Percentiles rank a stretch among this genome's conserved stretches.
phyloP scores from a whole-genome alignment of 2,797 vertebrate species.

The Enteromius unitaeniatus region DNA sequence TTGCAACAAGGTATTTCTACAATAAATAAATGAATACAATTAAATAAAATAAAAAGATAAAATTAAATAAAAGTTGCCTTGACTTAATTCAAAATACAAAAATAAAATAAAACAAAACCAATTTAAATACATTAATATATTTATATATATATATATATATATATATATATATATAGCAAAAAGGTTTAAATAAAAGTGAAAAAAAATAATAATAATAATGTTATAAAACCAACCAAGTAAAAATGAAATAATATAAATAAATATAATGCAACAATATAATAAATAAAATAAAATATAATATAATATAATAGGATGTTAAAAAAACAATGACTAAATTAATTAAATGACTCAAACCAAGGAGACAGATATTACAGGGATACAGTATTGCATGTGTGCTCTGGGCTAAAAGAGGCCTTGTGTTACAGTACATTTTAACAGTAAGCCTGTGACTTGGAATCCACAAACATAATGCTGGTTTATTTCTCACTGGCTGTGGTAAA shows the following conservation, averaged over 20 bases:
- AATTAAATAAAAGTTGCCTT: not conserved
- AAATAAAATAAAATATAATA: too few species aligned
- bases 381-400: not conserved
- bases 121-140: not conserved
- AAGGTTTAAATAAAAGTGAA: not conserved
- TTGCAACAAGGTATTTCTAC: not conserved
- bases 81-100: not conserved
- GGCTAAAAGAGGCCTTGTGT: not conserved
- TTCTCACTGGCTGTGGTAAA: slow-evolving; percentile 3
- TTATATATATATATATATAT: not conserved
- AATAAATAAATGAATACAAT: not conserved
- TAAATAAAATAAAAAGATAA: not conserved
- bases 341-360: not conserved
- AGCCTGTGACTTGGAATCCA: not conserved
- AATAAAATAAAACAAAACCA: not conserved
- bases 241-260: not conserved
- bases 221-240: not conserved
- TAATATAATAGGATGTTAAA: not conserved
- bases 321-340: not conserved
- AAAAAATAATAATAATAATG: too few species aligned
- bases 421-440: not conserved
- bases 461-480: not conserved
- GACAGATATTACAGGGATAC: too few species aligned
- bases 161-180: too few species aligned
- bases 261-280: not conserved